These are phyloP conservation scores for Pherbina coryleti DNA, from an alignment of 2,888 invertebrate genomes.

Conservation along the genomic window DNA sequence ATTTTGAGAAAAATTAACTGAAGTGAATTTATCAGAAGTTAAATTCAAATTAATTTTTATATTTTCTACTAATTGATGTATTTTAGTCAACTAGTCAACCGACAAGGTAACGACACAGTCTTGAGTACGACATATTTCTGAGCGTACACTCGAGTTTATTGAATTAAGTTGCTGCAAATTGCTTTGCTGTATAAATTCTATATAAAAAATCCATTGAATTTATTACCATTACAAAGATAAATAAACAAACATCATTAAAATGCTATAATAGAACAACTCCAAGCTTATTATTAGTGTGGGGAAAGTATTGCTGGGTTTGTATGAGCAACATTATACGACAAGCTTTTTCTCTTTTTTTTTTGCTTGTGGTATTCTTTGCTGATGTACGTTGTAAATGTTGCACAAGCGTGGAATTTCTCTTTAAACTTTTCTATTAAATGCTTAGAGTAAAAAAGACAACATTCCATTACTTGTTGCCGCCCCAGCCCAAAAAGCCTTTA, in stretches of 20 bases:
- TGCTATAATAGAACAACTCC: constrained; percentile 3
- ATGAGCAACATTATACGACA: not conserved
- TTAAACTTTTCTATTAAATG: not conserved
- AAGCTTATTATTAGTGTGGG: not conserved
- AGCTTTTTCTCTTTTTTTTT: constrained; percentile 8
- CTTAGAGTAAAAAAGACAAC: not conserved
- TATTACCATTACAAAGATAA: constrained; percentile 21
- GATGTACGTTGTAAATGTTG: not conserved
- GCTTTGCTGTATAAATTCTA: constrained; percentile 8
- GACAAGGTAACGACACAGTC: not conserved
- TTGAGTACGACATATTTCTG: not conserved
- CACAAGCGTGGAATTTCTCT: not conserved
- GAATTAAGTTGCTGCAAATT: constrained; percentile 4
- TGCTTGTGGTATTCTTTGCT: not conserved
- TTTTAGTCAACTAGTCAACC: no score
- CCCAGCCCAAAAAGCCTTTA: constrained; percentile 95
- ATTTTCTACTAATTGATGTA: no score
- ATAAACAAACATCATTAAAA: constrained; percentile 2
- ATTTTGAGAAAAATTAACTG: no score
- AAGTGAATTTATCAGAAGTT: no score
- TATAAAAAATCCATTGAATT: constrained; percentile 24
- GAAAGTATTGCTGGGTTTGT: constrained; percentile 26
- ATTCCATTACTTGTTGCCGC: constrained; percentile 70
- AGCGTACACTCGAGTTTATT: constrained; percentile 4
- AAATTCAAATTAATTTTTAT: no score